Evolutionary conservation across 2,797 vertebrate species (phyloP), one percentile per base, ranked within the genome.

Genomic region (Fringilla coelebs): DNA sequence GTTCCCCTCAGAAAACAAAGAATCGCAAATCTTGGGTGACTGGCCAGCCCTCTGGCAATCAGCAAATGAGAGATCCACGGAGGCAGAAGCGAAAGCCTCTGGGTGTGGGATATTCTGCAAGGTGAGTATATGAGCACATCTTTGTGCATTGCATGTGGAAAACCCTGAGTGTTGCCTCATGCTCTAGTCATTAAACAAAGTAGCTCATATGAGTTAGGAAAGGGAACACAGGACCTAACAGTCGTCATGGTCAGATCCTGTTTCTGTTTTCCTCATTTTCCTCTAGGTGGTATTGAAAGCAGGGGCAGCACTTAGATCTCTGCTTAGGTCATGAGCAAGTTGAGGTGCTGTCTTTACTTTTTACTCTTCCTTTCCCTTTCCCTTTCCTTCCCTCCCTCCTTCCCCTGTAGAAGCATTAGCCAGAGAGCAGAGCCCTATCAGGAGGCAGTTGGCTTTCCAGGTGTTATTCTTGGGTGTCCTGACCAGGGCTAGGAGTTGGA

Each of bases 101-200:
- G 55, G 99, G 99, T 1, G 97, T 98, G 61, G 99, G 99, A 52
- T 99, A 99, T 85, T 99, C 99, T 11, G 98, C 99, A 94, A 99
- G 99, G 99, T 99, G 97, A 96, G 41, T 40, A 9, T 52, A 3
- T 29, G 29, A 58, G n/a, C 45, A 29, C 6, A 1, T 88, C 43
- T 67, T 72, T 31, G 38, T 67, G 17, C 7, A 4, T 8, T 2
- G 3, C n/a, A 32, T 51, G 8, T 43, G 32, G 41, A 85, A 77
- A 63, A 51, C 54, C 26, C 54, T 52, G 45, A 51, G 31, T 54
- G 61, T 40, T 81, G 11, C 19, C 9, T 91, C 28, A 8, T 66
- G 24, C 28, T 81, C 31, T 60, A 0, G 32, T 55, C 5, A 6
- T 66, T 72, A 55, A 67, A 29, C 45, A 38, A 48, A 81, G 21